Evolutionary conservation across 1,140 invertebrate genomes (phyloP).

Genomic region (Babylonia areolata): DNA sequence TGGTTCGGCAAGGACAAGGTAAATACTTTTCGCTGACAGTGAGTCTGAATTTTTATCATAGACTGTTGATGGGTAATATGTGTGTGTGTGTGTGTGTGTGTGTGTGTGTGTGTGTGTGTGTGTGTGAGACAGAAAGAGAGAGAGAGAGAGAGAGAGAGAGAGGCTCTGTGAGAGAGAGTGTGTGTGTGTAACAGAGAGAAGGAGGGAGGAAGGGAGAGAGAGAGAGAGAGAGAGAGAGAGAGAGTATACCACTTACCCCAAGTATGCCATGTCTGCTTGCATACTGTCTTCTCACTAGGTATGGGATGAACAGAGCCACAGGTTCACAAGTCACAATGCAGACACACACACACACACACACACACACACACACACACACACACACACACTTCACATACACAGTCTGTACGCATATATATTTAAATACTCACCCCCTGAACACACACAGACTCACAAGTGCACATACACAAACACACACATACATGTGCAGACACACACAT

Average conservation of each 20-base stretch:
- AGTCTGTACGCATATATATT: background rate
- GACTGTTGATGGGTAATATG: no score
- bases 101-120: background rate
- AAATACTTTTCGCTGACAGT: background rate
- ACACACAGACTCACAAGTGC: background rate
- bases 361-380: background rate
- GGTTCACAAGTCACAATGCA: background rate
- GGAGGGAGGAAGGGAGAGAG: no score
- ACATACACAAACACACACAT: background rate
- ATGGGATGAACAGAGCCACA: background rate
- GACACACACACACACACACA: background rate
- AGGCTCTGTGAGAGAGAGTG: no score
- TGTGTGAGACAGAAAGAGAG: background rate
- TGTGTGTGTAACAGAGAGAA: no score
- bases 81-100: background rate
- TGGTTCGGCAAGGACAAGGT: background rate
- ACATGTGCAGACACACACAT: slow-evolving; percentile 1
- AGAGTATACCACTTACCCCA: no score
- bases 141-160: no score
- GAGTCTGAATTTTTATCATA: no score
- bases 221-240: no score
- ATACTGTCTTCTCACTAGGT: no score
- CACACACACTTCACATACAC: background rate
- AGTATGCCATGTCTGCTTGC: no score
- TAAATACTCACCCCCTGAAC: background rate